Conservation (phyloP, 1,140 invertebrate genomes). For the Rhagoletis zephyria region DNA sequence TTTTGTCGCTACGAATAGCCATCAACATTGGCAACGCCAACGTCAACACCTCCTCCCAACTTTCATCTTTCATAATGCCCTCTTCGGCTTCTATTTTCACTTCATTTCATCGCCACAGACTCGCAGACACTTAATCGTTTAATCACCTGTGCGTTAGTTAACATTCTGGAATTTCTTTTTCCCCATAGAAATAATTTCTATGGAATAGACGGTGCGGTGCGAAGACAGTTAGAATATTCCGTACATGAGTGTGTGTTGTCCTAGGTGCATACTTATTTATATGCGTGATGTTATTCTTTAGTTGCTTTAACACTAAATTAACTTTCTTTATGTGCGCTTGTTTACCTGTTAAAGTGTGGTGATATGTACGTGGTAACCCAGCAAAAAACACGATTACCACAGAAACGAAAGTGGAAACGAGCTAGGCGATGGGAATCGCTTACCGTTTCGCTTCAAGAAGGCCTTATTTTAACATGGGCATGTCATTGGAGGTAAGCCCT, state of each 20-base stretch:
- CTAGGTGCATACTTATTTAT: not conserved
- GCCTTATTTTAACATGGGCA: too few relatives aligned
- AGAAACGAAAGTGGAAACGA: too few relatives aligned
- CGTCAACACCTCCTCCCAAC: too few relatives aligned
- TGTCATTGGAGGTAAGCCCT: too few relatives aligned
- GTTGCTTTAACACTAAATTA: not conserved
- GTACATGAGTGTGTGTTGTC: not conserved
- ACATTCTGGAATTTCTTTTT: not conserved
- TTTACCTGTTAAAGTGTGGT: not conserved
- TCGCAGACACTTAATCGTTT: conserved; percentile 24
- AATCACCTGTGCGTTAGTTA: conserved; percentile 34
- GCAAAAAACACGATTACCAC: too few relatives aligned
- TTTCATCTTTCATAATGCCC: not conserved
- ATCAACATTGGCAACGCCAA: not conserved
- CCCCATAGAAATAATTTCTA: not conserved
- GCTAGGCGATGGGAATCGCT: too few relatives aligned
- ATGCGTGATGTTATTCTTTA: not conserved
- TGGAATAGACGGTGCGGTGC: not conserved
- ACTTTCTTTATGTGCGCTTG: not conserved
- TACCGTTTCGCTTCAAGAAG: too few relatives aligned
- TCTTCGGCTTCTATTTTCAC: conserved; percentile 31
- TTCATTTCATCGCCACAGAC: conserved; percentile 40
- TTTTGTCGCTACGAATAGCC: not conserved
- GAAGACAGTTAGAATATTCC: not conserved
- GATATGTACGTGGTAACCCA: not conserved